Evolutionary conservation across 1,140 invertebrate genomes (phyloP).

Genomic region (Lineus longissimus): DNA sequence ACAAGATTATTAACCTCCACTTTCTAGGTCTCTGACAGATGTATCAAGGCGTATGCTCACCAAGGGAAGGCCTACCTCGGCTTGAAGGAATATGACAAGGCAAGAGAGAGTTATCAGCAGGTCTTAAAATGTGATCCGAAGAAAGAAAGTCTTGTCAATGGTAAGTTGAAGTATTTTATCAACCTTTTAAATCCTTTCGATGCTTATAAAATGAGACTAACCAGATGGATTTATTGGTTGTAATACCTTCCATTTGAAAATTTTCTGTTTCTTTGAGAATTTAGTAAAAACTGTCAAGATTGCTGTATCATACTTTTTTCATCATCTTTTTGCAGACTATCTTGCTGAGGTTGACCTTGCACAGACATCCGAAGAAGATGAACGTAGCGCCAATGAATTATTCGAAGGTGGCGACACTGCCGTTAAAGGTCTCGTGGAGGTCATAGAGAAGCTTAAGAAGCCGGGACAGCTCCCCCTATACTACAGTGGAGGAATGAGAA

Average conservation of each 20-base stretch:
- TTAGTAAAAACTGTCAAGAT: no score
- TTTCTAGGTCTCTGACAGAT: constrained; percentile 35
- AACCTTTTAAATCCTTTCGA: background rate
- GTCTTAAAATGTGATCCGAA: constrained; percentile 39
- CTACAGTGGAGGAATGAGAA: constrained; percentile 45
- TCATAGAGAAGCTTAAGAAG: constrained; percentile 34
- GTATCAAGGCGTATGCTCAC: constrained; percentile 47
- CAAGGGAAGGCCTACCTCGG: constrained; percentile 41
- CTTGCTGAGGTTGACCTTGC: constrained; percentile 42
- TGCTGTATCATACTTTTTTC: no score
- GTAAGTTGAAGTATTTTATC: no score
- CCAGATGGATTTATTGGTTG: background rate
- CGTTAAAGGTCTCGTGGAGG: constrained; percentile 31
- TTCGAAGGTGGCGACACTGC: constrained; percentile 37
- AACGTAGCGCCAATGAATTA: constrained; percentile 32
- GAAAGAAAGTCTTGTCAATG: constrained; percentile 39
- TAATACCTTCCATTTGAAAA: no score
- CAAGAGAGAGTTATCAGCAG: constrained; percentile 38
- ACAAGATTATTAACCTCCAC: constrained; percentile 2
- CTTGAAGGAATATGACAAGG: constrained; percentile 43
- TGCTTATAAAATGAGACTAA: no score
- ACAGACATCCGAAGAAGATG: constrained; percentile 29
- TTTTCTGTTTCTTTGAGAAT: no score
- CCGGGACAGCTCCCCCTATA: constrained; percentile 40
- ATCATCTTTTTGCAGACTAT: constrained; percentile 34